These are phyloP conservation scores for Leptopilina clavipes DNA, from an alignment of 1,140 invertebrate species.

Conservation along the genomic window DNA sequence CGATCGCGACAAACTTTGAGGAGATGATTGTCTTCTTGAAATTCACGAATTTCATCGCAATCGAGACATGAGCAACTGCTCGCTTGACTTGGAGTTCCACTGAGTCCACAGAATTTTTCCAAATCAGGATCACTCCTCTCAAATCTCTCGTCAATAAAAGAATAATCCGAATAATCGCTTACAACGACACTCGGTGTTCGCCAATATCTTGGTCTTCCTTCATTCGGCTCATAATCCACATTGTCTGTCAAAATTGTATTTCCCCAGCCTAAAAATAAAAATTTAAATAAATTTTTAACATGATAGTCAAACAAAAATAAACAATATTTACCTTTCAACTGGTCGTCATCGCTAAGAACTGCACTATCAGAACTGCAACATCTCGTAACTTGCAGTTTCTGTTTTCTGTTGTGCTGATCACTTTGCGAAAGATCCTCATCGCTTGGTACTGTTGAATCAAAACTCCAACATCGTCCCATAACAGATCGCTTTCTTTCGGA, in stretches of 20 bases:
- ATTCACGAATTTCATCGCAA: conserved; percentile 66
- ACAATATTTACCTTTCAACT: conserved; percentile 61
- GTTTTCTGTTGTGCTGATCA: conserved; percentile 44
- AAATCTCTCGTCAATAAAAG: conserved; percentile 67
- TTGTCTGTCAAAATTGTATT: conserved; percentile 63
- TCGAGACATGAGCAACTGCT: conserved; percentile 70
- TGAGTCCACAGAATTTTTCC: conserved; percentile 63
- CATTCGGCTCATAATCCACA: conserved; percentile 72
- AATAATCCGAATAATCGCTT: conserved; percentile 87
- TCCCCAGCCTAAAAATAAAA: conserved; percentile 62
- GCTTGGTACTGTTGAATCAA: conserved; percentile 62
- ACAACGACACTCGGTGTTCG: conserved; percentile 88
- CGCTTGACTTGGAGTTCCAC: conserved; percentile 62
- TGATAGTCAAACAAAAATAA: conserved; percentile 34
- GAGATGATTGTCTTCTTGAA: conserved; percentile 54
- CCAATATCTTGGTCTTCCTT: conserved; percentile 77
- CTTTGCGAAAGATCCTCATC: conserved; percentile 59
- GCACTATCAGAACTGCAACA: conserved; percentile 77
- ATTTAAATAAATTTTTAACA: too few species aligned
- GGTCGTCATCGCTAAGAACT: conserved; percentile 75
- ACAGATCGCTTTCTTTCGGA: conserved; percentile 52
- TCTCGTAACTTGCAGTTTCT: conserved; percentile 66
- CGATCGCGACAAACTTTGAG: conserved; percentile 62
- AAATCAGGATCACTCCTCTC: conserved; percentile 66
- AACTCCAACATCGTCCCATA: conserved; percentile 64